phyloP scores from a whole-genome alignment of 2,888 invertebrate genomes.

The Blomia tropicalis region DNA sequence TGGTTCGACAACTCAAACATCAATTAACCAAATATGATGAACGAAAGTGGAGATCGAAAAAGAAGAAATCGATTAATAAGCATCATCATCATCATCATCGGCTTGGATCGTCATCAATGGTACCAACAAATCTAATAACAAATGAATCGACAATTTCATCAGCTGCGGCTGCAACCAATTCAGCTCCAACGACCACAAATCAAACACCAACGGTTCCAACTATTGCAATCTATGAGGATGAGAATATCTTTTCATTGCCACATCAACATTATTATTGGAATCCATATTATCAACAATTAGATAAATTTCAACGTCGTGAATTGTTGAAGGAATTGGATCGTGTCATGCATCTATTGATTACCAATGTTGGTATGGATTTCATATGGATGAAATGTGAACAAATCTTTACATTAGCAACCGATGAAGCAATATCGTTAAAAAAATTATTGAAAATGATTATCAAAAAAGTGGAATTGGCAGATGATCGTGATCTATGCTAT shows the following conservation, averaged over 20 bases:
- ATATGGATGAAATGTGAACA: neutral
- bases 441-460: neutral
- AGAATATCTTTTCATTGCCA: neutral
- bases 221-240: neutral
- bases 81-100: neutral
- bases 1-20: neutral
- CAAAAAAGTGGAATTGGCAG: neutral
- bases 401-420: neutral
- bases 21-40: neutral
- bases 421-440: neutral
- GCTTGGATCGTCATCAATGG: neutral
- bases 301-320: neutral
- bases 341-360: slow-evolving; percentile 11
- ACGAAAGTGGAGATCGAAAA: neutral
- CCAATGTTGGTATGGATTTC: slow-evolving; percentile 5
- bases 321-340: neutral
- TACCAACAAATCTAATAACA: too few species aligned
- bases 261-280: slow-evolving; percentile 17
- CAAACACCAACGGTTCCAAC: neutral
- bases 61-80: neutral
- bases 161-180: neutral
- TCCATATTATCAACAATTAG: slow-evolving; percentile 5
- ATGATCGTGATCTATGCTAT: neutral
- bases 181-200: neutral
- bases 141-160: neutral